Base-by-base conservation (phyloP, 2,797 vertebrate species). In the Sebastes nivosus region DNA sequence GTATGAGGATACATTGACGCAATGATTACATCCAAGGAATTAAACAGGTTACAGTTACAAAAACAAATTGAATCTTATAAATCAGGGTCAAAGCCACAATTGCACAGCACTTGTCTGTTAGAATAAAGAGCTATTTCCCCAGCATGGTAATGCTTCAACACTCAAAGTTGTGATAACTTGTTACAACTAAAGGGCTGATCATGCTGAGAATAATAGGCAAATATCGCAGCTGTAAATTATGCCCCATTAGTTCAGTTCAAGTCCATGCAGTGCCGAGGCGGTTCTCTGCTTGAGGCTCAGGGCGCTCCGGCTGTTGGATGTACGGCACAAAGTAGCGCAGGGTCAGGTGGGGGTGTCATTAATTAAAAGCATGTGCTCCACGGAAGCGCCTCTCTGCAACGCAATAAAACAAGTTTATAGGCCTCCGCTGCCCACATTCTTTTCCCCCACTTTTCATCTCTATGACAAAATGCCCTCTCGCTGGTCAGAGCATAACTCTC, bases 381-480 rank as follows among this genome's bases (percentile, higher is more conserved):
- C 38, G 50, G 91, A 94, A 91, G 93, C 73, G 66, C 75, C 89
- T 88, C 89, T 87, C 93, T 85, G 87, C 77, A 67, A 88, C 46
- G 92, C 89, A 90, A 94, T 96, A 95, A 96, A 96, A 88, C 93
- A 95, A 57, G 67, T 95, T 95, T 95, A 95, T 95, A 83, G 93
- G 66, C 70, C 90, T 90, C 86, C 32, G 75, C 88, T 93, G 92
- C 90, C 87, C 93, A 89, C 84, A 83, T 93, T 93, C 91, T 90
- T 92, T 94, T 85, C 77, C 16, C 81, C 85, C 83, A 89, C 94
- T 95, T 94, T 94, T 95, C 94, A 94, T 94, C 90, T 82, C 71
- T 76, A 67, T 96, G 95, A 96, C 93, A 94, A 94, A 96, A 93
- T 94, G 89, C 88, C 88, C 90, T 90, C 92, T 86, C 75, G 32